Conservation (phyloP, 2,113 vertebrate genomes). For the Sinocyclocheilus maitianheensis region DNA sequence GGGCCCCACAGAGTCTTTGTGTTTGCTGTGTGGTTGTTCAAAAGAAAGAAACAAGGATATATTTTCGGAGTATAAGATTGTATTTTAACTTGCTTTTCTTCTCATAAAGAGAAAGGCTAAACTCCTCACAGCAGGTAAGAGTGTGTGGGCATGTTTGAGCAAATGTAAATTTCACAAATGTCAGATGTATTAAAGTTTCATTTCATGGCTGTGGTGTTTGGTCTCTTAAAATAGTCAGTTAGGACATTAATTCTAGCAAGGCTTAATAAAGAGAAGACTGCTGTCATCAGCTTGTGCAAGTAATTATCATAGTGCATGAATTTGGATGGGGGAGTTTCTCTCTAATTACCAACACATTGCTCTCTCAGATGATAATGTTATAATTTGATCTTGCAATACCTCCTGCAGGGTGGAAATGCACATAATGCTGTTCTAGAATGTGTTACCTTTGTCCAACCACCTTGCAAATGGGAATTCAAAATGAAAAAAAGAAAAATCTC, state of each 20-base stretch:
- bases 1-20: background rate
- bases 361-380: slow-evolving; percentile 30
- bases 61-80: background rate
- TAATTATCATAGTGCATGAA: slow-evolving; percentile 36
- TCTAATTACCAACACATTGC: slow-evolving; percentile 44
- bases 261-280: slow-evolving; percentile 42
- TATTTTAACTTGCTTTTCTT: slow-evolving; percentile 6
- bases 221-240: slow-evolving; percentile 37
- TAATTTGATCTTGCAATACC: slow-evolving; percentile 34
- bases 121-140: slow-evolving; percentile 30
- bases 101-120: slow-evolving; percentile 21
- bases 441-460: background rate
- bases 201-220: slow-evolving; percentile 25
- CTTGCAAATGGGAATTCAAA: slow-evolving; percentile 29
- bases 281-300: slow-evolving; percentile 37
- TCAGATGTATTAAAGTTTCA: slow-evolving; percentile 40
- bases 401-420: slow-evolving; percentile 24
- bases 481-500: slow-evolving; percentile 3
- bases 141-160: slow-evolving; percentile 39
- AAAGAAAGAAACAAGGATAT: background rate
- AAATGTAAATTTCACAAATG: slow-evolving; percentile 35
- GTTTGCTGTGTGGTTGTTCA: background rate
- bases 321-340: slow-evolving; percentile 21
- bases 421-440: slow-evolving; percentile 33
- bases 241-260: slow-evolving; percentile 33